Conservation (phyloP, 2,888 invertebrate species). For the Drosophila dives region DNA sequence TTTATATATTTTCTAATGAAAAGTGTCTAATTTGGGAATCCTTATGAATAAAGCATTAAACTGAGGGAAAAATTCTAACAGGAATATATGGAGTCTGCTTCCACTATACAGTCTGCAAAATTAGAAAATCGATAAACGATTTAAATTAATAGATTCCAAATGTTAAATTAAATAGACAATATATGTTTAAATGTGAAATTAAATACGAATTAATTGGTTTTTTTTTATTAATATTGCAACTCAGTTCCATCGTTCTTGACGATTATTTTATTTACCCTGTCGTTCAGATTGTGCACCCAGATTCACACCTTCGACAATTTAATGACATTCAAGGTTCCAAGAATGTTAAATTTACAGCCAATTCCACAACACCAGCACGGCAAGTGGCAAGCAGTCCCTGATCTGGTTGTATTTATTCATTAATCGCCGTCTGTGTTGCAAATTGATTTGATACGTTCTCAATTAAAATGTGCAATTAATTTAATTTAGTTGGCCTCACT, state of each 20-base stretch:
- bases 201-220: neutral
- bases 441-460: constrained; percentile 81
- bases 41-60: neutral
- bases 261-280: constrained; percentile 14
- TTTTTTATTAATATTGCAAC: neutral
- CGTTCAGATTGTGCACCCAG: constrained; percentile 14
- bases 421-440: constrained; percentile 65
- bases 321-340: constrained; percentile 45
- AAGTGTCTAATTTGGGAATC: neutral
- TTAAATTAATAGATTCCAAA: neutral
- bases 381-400: constrained; percentile 12
- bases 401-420: constrained; percentile 61
- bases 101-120: neutral
- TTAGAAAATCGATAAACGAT: neutral
- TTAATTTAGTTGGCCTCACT: constrained; percentile 70
- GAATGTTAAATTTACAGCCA: constrained; percentile 30
- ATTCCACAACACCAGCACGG: constrained; percentile 19
- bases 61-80: neutral
- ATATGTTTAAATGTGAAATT: neutral
- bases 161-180: neutral
- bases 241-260: neutral
- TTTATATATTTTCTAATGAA: neutral
- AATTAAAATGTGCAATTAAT: constrained; percentile 82
- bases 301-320: constrained; percentile 62
- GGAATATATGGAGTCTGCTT: neutral